Evolutionary conservation across 2,888 invertebrate species (phyloP), one percentile per base, ranked within the genome.

Genomic region (Apotomis capreana): DNA sequence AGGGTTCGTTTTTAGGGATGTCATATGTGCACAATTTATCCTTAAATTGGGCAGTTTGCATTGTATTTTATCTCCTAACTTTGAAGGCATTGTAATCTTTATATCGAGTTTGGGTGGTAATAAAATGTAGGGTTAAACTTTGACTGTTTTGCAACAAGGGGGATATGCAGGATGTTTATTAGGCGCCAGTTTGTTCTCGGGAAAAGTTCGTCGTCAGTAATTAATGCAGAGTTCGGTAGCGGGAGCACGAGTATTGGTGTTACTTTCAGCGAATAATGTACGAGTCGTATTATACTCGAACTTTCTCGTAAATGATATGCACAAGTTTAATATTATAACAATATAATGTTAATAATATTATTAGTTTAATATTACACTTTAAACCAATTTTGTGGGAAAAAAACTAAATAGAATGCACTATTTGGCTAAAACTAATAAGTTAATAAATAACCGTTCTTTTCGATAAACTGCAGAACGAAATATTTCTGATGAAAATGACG

Each of bases 91-190:
- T 49, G 49, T 26, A 26, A 26, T 26, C 26, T 49, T 12, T 49
- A 10, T 12, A 10, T 49, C 9, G 49, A 49, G 49, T 49, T 49
- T 10, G 49, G 9, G 3, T 49, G 10, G 10, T 9, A 49, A 10
- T 49, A 49, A 8, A 49, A 10, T 49, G 9, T 9, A 9, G 49
- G 49, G 10, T 49, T 9, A 49, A 49, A 49, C 49, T 49, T n/a
- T 15, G 46, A 44, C 54, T 26, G 55, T 40, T 69, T 68, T 67
- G 40, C 15, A 52, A 69, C 64, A 64, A 60, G 64, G 64, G 60
- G 65, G 74, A 78, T 78, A 78, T 83, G 84, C 80, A 78, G 81
- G 83, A 82, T 85, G 86, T 87, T 87, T 86, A 87, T 84, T 83
- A 80, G 79, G 78, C 74, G 76, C 79, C 78, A 81, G 81, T 85